A percentile compares a stretch with the other conserved stretches of the same genome.
Conservation (phyloP, 2,888 invertebrate species). For the Cotesia congregata region DNA sequence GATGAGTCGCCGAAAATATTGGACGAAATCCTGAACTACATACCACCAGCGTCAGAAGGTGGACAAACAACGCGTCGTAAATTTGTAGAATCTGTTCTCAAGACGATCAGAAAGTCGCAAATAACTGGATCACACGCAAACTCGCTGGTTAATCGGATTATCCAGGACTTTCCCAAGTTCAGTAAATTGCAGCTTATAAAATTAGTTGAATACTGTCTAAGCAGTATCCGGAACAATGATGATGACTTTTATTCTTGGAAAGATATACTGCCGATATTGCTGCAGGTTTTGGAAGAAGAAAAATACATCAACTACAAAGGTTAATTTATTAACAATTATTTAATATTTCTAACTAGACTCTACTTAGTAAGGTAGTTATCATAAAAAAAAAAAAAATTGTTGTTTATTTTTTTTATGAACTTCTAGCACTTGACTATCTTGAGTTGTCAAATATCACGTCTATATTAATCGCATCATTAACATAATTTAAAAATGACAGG, state of each 20-base stretch:
- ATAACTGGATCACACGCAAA: slow-evolving; percentile 69
- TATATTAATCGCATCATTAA: too few relatives aligned
- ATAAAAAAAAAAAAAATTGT: too few relatives aligned
- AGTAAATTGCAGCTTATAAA: slow-evolving; percentile 72
- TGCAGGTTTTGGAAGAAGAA: slow-evolving; percentile 73
- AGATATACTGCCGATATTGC: slow-evolving; percentile 77
- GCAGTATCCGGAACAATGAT: slow-evolving; percentile 72
- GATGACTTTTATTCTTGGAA: slow-evolving; percentile 77
- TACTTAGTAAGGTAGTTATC: too few relatives aligned
- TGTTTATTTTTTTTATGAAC: too few relatives aligned
- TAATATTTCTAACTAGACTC: too few relatives aligned
- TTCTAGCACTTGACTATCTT: too few relatives aligned
- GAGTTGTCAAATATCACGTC: too few relatives aligned
- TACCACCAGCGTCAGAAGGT: slow-evolving; percentile 55
- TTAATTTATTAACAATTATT: slow-evolving; percentile 35
- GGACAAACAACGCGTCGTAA: slow-evolving; percentile 60
- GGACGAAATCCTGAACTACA: slow-evolving; percentile 59
- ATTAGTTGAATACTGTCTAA: slow-evolving; percentile 73
- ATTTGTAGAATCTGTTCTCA: slow-evolving; percentile 65
- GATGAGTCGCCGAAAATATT: slow-evolving; percentile 60
- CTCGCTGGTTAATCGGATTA: slow-evolving; percentile 72
- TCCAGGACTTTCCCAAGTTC: slow-evolving; percentile 72
- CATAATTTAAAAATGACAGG: neutral
- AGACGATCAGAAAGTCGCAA: slow-evolving; percentile 66
- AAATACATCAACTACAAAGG: slow-evolving; percentile 74